phyloP scores from a whole-genome alignment of 2,113 vertebrate species.

The Emydura subglobosa region DNA sequence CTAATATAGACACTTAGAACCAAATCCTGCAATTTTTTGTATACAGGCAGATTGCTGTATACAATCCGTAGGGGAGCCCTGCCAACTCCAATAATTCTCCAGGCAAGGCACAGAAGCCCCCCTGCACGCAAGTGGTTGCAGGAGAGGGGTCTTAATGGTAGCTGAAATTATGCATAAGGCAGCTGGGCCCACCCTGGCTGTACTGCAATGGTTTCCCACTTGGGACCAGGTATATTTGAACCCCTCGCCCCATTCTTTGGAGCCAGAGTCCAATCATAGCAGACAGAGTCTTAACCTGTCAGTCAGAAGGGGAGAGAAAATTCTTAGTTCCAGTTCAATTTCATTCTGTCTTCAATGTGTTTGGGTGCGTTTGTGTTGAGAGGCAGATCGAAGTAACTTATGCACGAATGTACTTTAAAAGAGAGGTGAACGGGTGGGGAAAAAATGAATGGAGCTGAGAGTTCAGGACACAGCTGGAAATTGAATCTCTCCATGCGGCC shows the following conservation, averaged over 20 bases:
- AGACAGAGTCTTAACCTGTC: background rate
- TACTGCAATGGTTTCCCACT: no score
- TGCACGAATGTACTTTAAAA: background rate
- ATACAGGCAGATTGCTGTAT: background rate
- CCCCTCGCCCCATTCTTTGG: background rate
- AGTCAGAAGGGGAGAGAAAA: background rate
- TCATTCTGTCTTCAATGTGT: background rate
- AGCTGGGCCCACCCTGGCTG: background rate
- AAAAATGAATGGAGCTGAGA: background rate
- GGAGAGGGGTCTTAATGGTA: background rate
- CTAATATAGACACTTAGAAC: background rate
- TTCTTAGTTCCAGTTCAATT: background rate
- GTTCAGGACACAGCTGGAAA: background rate
- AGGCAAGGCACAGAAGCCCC: background rate
- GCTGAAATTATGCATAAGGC: background rate
- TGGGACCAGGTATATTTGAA: background rate
- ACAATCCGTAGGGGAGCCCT: no score
- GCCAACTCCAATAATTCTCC: background rate
- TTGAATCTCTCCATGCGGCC: background rate
- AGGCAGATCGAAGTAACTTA: background rate
- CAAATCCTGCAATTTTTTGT: background rate
- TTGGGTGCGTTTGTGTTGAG: background rate
- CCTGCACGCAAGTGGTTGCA: background rate
- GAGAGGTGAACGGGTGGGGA: background rate
- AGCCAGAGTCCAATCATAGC: background rate